A percentile compares a stretch with the other conserved stretches of the same genome.
Evolutionary conservation across 2,797 vertebrate genomes (phyloP).

Genomic region (Halcyon chelicuti): DNA sequence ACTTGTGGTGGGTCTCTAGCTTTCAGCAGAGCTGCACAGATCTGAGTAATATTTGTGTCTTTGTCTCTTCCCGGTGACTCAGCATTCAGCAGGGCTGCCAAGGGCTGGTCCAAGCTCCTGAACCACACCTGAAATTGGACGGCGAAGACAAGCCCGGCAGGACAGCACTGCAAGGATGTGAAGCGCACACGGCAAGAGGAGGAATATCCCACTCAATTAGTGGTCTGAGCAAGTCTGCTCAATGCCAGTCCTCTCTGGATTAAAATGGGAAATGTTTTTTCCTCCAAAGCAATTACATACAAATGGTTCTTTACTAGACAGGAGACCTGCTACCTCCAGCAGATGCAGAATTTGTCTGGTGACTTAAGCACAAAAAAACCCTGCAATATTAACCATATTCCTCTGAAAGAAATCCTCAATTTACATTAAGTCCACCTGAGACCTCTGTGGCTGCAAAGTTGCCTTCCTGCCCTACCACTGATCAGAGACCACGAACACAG

Average conservation of each 20-base stretch:
- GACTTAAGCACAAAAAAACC: not conserved
- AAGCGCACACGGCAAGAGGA: not conserved
- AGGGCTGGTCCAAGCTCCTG: not conserved
- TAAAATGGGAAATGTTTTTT: not conserved
- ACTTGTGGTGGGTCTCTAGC: not conserved
- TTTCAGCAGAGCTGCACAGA: not conserved
- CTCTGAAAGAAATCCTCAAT: not conserved
- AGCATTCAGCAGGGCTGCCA: not conserved
- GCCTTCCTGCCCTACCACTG: not conserved
- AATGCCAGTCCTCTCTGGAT: not conserved
- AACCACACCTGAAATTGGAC: not conserved
- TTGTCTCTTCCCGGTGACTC: not conserved
- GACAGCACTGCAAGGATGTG: not conserved
- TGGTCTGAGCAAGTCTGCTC: not conserved
- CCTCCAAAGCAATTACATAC: not conserved
- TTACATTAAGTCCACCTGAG: not conserved
- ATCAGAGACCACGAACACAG: not conserved
- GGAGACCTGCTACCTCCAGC: not conserved
- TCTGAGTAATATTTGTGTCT: not conserved
- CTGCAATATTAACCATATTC: not conserved
- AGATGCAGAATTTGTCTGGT: not conserved
- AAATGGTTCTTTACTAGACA: not conserved
- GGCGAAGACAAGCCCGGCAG: not conserved
- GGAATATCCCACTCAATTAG: accelerated
- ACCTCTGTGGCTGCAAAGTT: not conserved